Conservation (phyloP, 2,797 vertebrate species). For the Oceanodroma leucorhoa region DNA sequence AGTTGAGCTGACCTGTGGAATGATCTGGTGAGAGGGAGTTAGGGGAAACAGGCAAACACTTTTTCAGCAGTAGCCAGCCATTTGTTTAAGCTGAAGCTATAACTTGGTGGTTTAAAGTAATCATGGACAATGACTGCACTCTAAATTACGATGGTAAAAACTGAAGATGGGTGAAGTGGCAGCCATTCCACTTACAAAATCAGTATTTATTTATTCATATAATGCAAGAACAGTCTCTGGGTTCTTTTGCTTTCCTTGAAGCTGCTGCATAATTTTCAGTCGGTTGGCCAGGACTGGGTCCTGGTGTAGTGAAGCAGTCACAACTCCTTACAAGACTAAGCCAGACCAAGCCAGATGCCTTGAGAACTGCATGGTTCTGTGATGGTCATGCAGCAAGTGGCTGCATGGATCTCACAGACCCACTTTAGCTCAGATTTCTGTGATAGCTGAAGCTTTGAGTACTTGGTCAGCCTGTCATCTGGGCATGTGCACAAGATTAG, state of each 20-base stretch:
- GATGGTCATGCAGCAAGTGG: not conserved
- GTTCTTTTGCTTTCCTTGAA: not conserved
- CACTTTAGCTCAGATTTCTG: not conserved
- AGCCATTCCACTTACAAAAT: not conserved
- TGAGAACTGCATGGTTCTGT: not conserved
- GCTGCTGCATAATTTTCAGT: not conserved
- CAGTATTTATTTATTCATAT: not conserved
- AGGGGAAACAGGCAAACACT: not conserved
- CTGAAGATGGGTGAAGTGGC: not conserved
- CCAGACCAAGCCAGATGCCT: not conserved
- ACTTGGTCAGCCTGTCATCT: not conserved
- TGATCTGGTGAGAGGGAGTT: not conserved
- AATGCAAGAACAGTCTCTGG: not conserved
- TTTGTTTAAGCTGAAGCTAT: not conserved
- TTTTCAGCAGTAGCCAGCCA: not conserved
- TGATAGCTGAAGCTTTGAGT: not conserved
- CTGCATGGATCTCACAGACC: not conserved
- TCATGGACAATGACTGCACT: not conserved
- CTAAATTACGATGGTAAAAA: not conserved
- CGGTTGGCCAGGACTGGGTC: not conserved
- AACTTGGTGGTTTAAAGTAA: not conserved
- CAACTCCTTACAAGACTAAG: not conserved
- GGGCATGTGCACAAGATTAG: not conserved
- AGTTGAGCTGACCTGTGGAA: not conserved
- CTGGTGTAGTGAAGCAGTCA: not conserved